Conservation (phyloP, 2,888 invertebrate genomes). For the Epinotia demarniana region DNA sequence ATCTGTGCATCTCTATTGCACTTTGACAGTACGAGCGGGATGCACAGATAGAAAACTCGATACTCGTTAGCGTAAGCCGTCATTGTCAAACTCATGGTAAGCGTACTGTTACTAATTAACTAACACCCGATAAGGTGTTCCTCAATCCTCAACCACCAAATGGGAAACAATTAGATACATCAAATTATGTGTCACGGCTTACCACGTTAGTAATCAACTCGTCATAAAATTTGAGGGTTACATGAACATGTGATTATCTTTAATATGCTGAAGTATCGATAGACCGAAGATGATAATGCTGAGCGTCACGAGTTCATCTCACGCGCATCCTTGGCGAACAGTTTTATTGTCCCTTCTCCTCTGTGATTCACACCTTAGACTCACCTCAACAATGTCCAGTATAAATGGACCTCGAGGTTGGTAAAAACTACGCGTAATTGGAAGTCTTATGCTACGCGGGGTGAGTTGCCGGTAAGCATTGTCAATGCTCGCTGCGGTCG, state of each 20-base stretch:
- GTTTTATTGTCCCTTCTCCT: conserved; percentile 73
- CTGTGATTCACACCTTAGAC: neutral
- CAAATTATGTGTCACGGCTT: conserved; percentile 28
- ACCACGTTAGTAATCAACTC: conserved; percentile 3
- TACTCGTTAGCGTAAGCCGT: too few relatives aligned
- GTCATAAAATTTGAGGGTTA: conserved; percentile 21
- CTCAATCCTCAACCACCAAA: too few relatives aligned
- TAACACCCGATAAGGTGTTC: too few relatives aligned
- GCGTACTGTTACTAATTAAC: too few relatives aligned
- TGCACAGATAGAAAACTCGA: too few relatives aligned
- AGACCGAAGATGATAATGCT: conserved; percentile 59
- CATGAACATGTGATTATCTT: conserved; percentile 21
- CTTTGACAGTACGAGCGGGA: too few relatives aligned
- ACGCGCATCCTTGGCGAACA: conserved; percentile 75
- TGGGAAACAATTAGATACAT: conserved; percentile 35
- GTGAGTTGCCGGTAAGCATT: neutral
- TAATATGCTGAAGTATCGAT: conserved; percentile 45
- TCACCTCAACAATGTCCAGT: neutral
- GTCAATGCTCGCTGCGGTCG: conserved; percentile 52
- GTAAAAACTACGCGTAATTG: neutral
- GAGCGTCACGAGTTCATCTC: conserved; percentile 68
- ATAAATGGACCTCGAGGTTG: neutral
- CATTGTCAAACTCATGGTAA: too few relatives aligned
- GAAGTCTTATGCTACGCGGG: neutral
- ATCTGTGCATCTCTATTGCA: too few relatives aligned